Evolutionary conservation across 2,113 vertebrate species (phyloP).

Genomic region (Cyanistes caeruleus): DNA sequence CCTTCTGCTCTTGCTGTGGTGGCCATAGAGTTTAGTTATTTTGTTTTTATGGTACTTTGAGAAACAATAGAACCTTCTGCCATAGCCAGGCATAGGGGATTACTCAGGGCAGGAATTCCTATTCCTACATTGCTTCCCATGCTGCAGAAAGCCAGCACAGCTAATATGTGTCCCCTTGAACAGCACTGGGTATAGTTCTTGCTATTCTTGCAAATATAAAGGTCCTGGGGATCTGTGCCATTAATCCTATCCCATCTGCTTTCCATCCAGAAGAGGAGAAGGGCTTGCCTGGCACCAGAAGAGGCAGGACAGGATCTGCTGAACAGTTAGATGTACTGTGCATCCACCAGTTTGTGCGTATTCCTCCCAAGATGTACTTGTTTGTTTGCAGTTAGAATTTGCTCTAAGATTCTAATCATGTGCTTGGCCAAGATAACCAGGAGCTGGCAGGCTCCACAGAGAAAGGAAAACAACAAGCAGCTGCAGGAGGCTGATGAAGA

Average conservation of each 20-base stretch:
- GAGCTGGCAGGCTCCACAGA: conserved; percentile 23
- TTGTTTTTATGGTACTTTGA: not conserved
- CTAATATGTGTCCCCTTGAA: accelerated
- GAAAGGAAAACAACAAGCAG: conserved; percentile 57
- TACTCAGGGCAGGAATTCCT: not conserved
- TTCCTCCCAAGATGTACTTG: conserved; percentile 8
- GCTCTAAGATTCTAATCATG: conserved; percentile 32
- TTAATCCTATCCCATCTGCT: not conserved
- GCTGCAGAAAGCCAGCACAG: not conserved
- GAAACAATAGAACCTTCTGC: conserved; percentile 5
- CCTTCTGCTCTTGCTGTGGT: not conserved
- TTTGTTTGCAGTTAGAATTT: conserved; percentile 47
- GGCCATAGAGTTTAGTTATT: not conserved
- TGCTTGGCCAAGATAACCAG: conserved; percentile 45
- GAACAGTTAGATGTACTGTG: not conserved
- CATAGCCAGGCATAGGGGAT: not conserved
- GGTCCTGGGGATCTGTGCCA: not conserved
- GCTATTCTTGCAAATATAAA: not conserved
- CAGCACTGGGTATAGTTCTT: not conserved
- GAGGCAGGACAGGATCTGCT: not conserved
- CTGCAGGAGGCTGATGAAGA: conserved; percentile 62
- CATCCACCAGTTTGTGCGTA: not conserved
- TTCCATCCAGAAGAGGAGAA: not conserved
- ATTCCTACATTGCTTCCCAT: not conserved
- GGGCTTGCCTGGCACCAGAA: not conserved